Conservation (phyloP, 2,113 vertebrate species). For the Cavia aperea region DNA sequence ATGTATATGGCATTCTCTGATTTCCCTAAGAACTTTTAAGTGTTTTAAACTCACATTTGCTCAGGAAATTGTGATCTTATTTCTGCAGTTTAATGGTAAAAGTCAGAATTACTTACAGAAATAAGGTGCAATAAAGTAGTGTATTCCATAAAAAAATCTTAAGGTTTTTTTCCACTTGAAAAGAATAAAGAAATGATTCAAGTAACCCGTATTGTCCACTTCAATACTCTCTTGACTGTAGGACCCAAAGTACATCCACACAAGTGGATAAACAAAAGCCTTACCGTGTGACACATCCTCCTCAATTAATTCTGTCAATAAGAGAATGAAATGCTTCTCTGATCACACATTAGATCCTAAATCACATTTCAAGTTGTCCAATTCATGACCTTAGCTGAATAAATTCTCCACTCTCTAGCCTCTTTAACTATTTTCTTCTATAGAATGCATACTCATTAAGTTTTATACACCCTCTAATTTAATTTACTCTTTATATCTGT, state of each 20-base stretch:
- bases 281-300: background rate
- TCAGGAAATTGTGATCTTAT: background rate
- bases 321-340: background rate
- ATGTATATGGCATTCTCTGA: too few species aligned
- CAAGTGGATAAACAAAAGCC: background rate
- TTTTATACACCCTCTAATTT: background rate
- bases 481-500: background rate
- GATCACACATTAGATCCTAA: background rate
- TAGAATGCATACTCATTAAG: background rate
- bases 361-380: background rate
- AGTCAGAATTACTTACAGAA: background rate
- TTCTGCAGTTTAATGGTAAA: background rate
- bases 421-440: background rate
- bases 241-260: background rate
- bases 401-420: background rate
- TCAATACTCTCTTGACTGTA: background rate
- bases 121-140: background rate
- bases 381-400: background rate
- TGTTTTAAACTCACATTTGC: background rate
- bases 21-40: background rate
- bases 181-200: background rate
- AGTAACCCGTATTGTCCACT: background rate
- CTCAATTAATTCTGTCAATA: background rate
- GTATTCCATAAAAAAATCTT: background rate
- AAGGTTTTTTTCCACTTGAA: background rate